Conservation (phyloP, 2,888 invertebrate species). For the Neoaliturus tenellus region DNA sequence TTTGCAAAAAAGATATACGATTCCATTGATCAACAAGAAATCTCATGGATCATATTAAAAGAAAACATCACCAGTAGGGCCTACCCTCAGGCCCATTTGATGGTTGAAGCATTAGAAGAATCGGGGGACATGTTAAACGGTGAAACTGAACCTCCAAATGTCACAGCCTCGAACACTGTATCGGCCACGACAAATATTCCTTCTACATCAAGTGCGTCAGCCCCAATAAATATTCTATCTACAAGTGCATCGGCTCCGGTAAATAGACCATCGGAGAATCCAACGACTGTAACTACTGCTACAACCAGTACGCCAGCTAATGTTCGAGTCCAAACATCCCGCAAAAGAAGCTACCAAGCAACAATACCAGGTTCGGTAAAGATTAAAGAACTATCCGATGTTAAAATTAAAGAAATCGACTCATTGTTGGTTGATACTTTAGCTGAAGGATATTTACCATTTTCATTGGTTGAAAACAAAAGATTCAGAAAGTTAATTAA, state of each 20-base stretch:
- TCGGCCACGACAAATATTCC: no score
- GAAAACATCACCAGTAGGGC: constrained; percentile 39
- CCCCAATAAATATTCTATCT: not conserved
- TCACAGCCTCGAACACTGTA: not conserved
- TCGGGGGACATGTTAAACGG: no score
- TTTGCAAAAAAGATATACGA: constrained; percentile 20
- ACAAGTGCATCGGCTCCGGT: not conserved
- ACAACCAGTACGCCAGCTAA: not conserved
- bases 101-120: not conserved
- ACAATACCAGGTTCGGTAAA: not conserved
- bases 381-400: not conserved
- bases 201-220: not conserved
- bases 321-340: not conserved
- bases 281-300: not conserved
- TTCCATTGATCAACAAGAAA: constrained; percentile 4
- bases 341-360: not conserved
- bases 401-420: not conserved
- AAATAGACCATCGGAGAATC: not conserved
- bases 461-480: not conserved
- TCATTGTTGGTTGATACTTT: not conserved
- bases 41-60: constrained; percentile 32
- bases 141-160: not conserved
- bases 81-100: not conserved
- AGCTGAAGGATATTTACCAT: not conserved
- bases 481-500: not conserved